These are phyloP conservation scores for Aplodontia rufa DNA, from an alignment of 2,113 vertebrate species.

Conservation along the genomic window DNA sequence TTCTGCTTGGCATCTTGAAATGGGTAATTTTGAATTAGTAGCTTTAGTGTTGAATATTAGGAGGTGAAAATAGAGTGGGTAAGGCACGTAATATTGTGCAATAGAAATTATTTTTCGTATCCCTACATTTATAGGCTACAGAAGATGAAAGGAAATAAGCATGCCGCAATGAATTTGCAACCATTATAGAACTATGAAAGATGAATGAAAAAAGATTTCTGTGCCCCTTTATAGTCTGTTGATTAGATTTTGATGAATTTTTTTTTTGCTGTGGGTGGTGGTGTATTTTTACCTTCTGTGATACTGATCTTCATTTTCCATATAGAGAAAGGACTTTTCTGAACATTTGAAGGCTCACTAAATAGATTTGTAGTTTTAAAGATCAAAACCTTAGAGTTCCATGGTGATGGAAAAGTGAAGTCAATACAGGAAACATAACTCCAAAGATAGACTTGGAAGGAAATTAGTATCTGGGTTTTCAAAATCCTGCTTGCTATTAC, in stretches of 20 bases:
- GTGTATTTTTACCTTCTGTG: constrained; percentile 25
- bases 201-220: neutral
- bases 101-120: constrained; percentile 19
- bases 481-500: constrained; percentile 43
- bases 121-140: neutral
- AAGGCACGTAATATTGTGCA: neutral
- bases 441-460: constrained; percentile 51
- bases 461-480: constrained; percentile 39
- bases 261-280: neutral
- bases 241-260: constrained; percentile 35
- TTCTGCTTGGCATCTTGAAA: neutral
- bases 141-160: neutral
- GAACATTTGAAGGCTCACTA: constrained; percentile 49
- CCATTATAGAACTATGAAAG: neutral
- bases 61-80: neutral
- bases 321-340: constrained; percentile 48
- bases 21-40: neutral
- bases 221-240: neutral
- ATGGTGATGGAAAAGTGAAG: constrained; percentile 65
- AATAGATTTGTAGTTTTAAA: constrained; percentile 69
- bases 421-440: constrained; percentile 37
- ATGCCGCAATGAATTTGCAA: constrained; percentile 7
- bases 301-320: neutral
- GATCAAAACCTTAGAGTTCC: constrained; percentile 63
- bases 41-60: constrained; percentile 7